A percentile compares a stretch with the other conserved stretches of the same genome.
Conservation (phyloP, 2,888 invertebrate species). For the Galerucella pusilla region DNA sequence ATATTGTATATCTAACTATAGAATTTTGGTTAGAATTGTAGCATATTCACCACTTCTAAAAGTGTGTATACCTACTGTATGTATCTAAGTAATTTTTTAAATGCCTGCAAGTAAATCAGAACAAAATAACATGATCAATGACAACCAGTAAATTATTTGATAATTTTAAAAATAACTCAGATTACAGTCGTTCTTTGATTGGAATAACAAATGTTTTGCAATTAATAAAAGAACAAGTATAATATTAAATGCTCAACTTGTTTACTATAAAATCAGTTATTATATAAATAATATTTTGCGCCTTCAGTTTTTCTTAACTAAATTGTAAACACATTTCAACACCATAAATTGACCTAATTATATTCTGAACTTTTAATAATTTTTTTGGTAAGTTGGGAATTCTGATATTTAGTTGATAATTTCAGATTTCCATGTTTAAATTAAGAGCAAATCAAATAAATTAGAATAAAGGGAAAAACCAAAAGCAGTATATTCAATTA, state of each 20-base stretch:
- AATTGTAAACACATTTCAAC: conserved; percentile 26
- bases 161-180: conserved; percentile 17
- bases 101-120: too few relatives aligned
- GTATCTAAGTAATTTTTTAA: too few relatives aligned
- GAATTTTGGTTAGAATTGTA: too few relatives aligned
- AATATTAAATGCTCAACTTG: conserved; percentile 25
- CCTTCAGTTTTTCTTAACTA: conserved; percentile 16
- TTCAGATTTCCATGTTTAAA: too few relatives aligned
- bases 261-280: conserved; percentile 32
- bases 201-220: conserved; percentile 27
- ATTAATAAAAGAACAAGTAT: conserved; percentile 22
- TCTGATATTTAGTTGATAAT: background rate
- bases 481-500: too few relatives aligned
- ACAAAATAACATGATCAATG: conserved; percentile 3
- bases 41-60: too few relatives aligned
- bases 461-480: too few relatives aligned
- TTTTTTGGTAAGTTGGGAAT: background rate
- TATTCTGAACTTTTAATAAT: background rate
- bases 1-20: too few relatives aligned
- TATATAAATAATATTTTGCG: conserved; percentile 35
- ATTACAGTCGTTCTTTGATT: conserved; percentile 15
- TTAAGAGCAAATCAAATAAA: too few relatives aligned
- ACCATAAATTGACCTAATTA: conserved; percentile 27
- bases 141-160: background rate
- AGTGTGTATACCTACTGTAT: too few relatives aligned